Evolutionary conservation across 2,888 invertebrate species (phyloP).

Genomic region (Caenorhabditis sp.): DNA sequence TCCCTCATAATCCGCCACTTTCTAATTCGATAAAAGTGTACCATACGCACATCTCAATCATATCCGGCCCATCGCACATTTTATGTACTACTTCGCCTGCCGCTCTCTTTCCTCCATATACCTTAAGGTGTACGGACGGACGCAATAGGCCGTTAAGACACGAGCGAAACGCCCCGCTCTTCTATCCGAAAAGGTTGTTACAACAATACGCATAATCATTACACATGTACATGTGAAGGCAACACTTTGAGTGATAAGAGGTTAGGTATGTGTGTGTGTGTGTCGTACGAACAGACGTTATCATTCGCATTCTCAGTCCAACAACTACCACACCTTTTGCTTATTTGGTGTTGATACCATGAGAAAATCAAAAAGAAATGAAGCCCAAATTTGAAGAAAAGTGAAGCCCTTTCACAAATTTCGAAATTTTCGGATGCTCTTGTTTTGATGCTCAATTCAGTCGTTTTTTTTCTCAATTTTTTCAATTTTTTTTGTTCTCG

Average conservation of each 20-base stretch:
- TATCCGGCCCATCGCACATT: conserved; percentile 59
- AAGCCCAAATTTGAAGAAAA: not conserved
- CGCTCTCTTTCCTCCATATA: conserved; percentile 4
- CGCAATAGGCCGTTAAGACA: conserved; percentile 58
- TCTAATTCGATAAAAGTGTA: conserved; percentile 34
- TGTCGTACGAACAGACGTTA: conserved; percentile 53
- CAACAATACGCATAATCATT: conserved; percentile 32
- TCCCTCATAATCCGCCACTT: not conserved
- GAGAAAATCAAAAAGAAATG: not conserved
- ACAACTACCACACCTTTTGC: conserved; percentile 14
- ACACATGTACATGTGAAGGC: conserved; percentile 35
- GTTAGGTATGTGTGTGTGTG: conserved; percentile 24
- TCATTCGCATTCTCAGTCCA: conserved; percentile 10
- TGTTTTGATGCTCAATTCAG: not conserved
- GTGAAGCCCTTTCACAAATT: not conserved
- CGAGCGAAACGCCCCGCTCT: not conserved
- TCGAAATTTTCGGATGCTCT: too few species aligned
- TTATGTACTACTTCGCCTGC: conserved; percentile 43
- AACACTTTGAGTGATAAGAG: conserved; percentile 26
- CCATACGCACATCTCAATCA: conserved; percentile 48
- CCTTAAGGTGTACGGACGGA: conserved; percentile 41
- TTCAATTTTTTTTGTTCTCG: conserved; percentile 1
- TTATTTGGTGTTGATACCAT: conserved; percentile 32
- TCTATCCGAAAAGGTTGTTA: conserved; percentile 40
- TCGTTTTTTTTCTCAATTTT: not conserved